Percentiles rank a stretch among this genome's conserved stretches.
These are phyloP conservation scores for Zaprionus inermis DNA, from an alignment of 1,140 invertebrate species.

Conservation along the genomic window DNA sequence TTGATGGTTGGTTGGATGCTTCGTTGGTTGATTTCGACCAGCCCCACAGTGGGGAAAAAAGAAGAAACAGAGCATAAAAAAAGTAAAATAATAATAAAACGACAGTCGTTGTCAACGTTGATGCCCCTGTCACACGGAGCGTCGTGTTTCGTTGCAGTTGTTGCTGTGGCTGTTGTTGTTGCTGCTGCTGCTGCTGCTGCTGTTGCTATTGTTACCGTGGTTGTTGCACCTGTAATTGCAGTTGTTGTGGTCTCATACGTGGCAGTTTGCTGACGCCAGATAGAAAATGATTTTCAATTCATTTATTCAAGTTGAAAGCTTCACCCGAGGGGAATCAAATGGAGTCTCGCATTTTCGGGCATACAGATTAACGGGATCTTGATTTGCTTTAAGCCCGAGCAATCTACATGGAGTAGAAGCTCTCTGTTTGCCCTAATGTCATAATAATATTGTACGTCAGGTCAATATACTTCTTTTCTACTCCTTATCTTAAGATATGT, in stretches of 20 bases:
- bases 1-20: background rate
- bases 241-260: constrained; percentile 1
- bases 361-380: too few relatives aligned
- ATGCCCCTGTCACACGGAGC: background rate
- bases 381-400: background rate
- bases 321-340: background rate
- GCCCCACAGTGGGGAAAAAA: background rate
- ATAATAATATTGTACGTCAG: too few relatives aligned
- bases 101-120: background rate
- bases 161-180: background rate
- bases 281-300: constrained; percentile 1
- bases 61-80: background rate
- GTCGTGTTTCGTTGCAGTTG: background rate
- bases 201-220: background rate
- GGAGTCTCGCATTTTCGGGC: background rate
- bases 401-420: background rate
- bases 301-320: background rate
- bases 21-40: constrained; percentile 4
- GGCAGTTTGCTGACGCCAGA: constrained; percentile 1
- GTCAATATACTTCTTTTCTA: too few relatives aligned
- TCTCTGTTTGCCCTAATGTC: background rate
- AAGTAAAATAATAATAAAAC: constrained; percentile 1
- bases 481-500: too few relatives aligned
- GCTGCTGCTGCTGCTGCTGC: background rate
- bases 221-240: constrained; percentile 4